A percentile compares a stretch with the other conserved stretches of the same genome.
Evolutionary conservation across 2,113 vertebrate genomes (phyloP).

Genomic region (Pao palembangensis): DNA sequence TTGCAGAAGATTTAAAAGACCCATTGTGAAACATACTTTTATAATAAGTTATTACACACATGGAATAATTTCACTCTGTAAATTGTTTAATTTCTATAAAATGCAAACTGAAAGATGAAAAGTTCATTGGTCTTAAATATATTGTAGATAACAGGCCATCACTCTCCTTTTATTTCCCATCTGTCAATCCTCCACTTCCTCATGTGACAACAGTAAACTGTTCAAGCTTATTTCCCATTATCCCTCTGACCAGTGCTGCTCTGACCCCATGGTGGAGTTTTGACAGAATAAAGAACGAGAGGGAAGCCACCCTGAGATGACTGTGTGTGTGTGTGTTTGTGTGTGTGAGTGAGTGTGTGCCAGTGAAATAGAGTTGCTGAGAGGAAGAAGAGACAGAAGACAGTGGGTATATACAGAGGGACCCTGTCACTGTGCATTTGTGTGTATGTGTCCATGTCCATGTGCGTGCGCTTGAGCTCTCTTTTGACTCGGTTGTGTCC

Average conservation of each 20-base stretch:
- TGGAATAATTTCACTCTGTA: too few relatives aligned
- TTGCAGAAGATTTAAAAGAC: too few relatives aligned
- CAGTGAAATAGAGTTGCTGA: neutral
- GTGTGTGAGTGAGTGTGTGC: constrained; percentile 2
- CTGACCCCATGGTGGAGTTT: constrained; percentile 63
- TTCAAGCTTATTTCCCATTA: constrained; percentile 64
- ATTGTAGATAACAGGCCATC: constrained; percentile 4
- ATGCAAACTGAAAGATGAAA: too few relatives aligned
- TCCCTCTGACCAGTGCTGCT: constrained; percentile 54
- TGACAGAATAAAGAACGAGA: constrained; percentile 53
- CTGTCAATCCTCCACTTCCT: constrained; percentile 21
- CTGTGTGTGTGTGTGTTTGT: constrained; percentile 10
- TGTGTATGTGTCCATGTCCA: neutral
- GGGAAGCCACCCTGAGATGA: constrained; percentile 19
- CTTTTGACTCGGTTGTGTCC: constrained; percentile 54
- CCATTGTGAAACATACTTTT: too few relatives aligned
- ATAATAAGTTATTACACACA: too few relatives aligned
- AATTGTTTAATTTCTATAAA: too few relatives aligned
- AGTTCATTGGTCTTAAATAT: neutral
- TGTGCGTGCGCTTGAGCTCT: constrained; percentile 52
- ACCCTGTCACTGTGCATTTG: constrained; percentile 42
- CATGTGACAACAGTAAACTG: constrained; percentile 62
- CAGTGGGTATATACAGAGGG: constrained; percentile 24
- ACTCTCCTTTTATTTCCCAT: neutral
- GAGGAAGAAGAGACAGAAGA: neutral